Conservation (phyloP, 2,797 vertebrate species). For the Anguilla marmorata region DNA sequence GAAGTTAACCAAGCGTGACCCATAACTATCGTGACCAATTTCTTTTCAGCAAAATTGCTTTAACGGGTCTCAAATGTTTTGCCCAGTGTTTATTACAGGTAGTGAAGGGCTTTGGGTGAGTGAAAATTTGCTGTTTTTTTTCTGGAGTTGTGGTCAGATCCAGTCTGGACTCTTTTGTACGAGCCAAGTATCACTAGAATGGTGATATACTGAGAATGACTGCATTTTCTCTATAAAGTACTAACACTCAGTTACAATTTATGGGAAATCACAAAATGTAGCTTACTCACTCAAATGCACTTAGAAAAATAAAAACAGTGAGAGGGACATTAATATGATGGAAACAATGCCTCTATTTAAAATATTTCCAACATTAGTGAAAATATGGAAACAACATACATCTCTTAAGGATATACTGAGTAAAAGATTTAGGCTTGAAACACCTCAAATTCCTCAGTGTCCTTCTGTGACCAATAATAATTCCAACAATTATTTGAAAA, state of each 20-base stretch:
- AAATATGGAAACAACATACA: not conserved
- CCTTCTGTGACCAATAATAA: not conserved
- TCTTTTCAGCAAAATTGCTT: not conserved
- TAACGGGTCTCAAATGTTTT: slow-evolving; percentile 4
- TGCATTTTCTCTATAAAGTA: not conserved
- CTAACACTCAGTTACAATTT: not conserved
- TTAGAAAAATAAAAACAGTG: not conserved
- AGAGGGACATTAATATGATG: not conserved
- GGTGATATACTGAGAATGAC: not conserved
- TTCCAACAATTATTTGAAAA: not conserved
- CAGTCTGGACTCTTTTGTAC: not conserved
- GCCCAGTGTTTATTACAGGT: not conserved
- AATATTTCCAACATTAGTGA: not conserved
- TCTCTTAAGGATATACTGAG: not conserved
- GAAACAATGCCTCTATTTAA: not conserved
- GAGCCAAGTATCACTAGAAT: not conserved
- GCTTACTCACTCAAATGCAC: not conserved
- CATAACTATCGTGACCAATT: not conserved
- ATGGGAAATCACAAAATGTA: not conserved
- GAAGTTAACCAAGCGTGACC: not conserved
- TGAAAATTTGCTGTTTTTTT: not conserved
- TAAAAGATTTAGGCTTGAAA: not conserved
- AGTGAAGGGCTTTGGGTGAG: not conserved
- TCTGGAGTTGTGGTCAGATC: not conserved
- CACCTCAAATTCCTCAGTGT: not conserved